Evolutionary conservation across 2,888 invertebrate species (phyloP).

Genomic region (Dusona sp.): DNA sequence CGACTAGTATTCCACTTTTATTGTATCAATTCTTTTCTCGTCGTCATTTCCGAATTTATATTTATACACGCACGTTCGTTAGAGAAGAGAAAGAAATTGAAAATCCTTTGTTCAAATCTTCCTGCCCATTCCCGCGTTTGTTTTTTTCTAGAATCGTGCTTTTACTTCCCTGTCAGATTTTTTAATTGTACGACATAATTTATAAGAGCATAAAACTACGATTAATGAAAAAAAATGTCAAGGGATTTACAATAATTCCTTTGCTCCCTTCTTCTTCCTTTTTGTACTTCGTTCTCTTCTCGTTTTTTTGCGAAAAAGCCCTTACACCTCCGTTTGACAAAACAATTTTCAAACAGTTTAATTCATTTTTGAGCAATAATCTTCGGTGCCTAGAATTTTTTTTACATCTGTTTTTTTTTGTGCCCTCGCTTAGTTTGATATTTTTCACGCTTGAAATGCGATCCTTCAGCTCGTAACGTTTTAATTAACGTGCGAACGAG

Average conservation of each 20-base stretch:
- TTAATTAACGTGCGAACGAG: neutral
- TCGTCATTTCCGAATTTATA: constrained; percentile 49
- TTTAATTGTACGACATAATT: constrained; percentile 76
- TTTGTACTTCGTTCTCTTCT: constrained; percentile 1
- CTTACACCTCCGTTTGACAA: neutral
- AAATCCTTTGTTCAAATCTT: constrained; percentile 59
- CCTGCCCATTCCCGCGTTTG: constrained; percentile 60
- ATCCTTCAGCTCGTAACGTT: neutral
- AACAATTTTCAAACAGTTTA: neutral
- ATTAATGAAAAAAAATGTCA: neutral
- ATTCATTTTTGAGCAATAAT: neutral
- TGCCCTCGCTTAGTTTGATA: neutral
- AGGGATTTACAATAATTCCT: constrained; percentile 25
- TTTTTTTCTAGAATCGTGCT: constrained; percentile 13
- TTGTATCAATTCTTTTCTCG: constrained; percentile 32
- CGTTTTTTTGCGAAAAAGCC: neutral
- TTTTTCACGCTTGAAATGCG: constrained; percentile 5
- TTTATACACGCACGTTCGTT: constrained; percentile 21
- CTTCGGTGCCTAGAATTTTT: neutral
- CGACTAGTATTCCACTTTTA: neutral
- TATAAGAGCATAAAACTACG: constrained; percentile 80
- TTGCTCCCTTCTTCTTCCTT: constrained; percentile 32
- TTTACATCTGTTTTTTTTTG: constrained; percentile 13
- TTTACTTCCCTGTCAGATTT: constrained; percentile 11
- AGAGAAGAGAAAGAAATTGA: constrained; percentile 10